Base-by-base conservation (phyloP, 2,888 invertebrate genomes). In the Isotomurus palustris region DNA sequence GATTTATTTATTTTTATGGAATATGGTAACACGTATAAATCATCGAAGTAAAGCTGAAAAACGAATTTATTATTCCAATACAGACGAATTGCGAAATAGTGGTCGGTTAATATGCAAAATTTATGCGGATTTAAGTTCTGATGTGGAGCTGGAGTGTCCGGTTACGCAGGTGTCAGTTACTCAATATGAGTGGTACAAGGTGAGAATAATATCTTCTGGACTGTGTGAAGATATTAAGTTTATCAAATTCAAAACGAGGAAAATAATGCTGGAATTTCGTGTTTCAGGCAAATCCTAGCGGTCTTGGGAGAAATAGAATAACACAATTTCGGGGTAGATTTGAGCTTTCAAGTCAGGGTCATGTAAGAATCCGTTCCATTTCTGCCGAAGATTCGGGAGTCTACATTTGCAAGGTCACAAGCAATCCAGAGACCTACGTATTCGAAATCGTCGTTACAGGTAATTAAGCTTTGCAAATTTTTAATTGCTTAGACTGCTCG, bases 161-260 rank as follows among this genome's bases (percentile, higher is more conserved):
- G 22, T 61, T 10, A 57, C 43, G 10, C 53, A 59, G 25, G 51
- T 58, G n/a, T 58, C 48, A 14, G 24, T 25, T 4, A 12, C 49
- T 8, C 35, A 59, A 17, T 67, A 62, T 47, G 68, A 67, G 25
- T 70, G 70, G 70, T 67, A 48, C 40, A 68, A 67, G 61, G 70
- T 70, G 57, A 55, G 50, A 38, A 32, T 32, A 8, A 14, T 10
- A 14, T 32, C 38, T 14, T 14, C 14, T 32, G 32, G 32, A 32
- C 32, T 10, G 32, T 32, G 8, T 10, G 32, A 14, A 32, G 32
- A 32, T 32, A 32, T 8, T 32, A 32, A 10, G 14, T 32, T 32
- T 32, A 14, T 10, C 38, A 38, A 38, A 38, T 38, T 38, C 5
- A 5, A 14, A 8, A 38, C n/a, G 19, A 38, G n/a, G n/a, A n/a